phyloP scores from a whole-genome alignment of 2,888 invertebrate species.

The Agrochola lota region DNA sequence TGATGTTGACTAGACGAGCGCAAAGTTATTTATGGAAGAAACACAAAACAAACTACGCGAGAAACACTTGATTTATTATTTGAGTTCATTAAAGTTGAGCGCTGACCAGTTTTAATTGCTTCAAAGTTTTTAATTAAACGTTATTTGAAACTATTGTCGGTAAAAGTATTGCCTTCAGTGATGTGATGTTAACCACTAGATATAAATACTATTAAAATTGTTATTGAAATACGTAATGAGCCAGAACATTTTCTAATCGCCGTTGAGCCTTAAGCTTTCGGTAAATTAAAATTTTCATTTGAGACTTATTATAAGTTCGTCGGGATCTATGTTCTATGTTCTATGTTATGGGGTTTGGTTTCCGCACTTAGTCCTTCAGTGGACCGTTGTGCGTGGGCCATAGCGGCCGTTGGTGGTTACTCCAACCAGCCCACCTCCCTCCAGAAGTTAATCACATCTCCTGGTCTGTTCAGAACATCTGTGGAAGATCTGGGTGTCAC shows the following conservation, averaged over 20 bases:
- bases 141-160: constrained; percentile 7
- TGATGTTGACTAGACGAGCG: background rate
- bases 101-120: constrained; percentile 37
- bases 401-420: too few relatives aligned
- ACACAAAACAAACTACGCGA: constrained; percentile 17
- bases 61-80: constrained; percentile 43
- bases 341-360: too few relatives aligned
- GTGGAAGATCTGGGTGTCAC: too few relatives aligned
- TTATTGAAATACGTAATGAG: too few relatives aligned
- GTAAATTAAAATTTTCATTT: background rate
- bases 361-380: too few relatives aligned
- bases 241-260: background rate
- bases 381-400: too few relatives aligned
- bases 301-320: background rate
- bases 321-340: too few relatives aligned
- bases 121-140: constrained; percentile 49
- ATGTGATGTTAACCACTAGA: background rate
- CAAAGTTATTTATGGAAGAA: constrained; percentile 10
- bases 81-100: constrained; percentile 41
- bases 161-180: constrained; percentile 6
- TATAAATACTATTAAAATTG: background rate
- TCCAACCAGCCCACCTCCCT: too few relatives aligned
- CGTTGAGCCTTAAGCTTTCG: background rate
- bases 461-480: too few relatives aligned
- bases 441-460: too few relatives aligned